A percentile compares a stretch with the other conserved stretches of the same genome.
Evolutionary conservation across 2,888 invertebrate genomes (phyloP).

Genomic region (Copidosoma aretas): DNA sequence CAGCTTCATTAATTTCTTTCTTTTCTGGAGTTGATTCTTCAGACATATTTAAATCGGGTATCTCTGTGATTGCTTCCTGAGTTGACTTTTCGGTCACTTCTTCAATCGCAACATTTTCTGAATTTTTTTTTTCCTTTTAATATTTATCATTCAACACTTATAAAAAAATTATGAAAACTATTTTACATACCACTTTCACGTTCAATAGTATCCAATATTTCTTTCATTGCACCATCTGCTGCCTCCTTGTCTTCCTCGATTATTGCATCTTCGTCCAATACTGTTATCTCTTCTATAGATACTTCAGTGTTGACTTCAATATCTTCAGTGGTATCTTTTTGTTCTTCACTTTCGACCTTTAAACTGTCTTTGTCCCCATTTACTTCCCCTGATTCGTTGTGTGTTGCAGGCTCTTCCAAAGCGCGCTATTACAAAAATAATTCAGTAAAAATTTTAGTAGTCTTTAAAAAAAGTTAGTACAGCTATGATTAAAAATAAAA

Average conservation of each 20-base stretch:
- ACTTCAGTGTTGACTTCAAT: conserved; percentile 1
- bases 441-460: conserved; percentile 2
- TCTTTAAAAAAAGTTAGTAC: background rate
- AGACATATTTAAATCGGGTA: conserved; percentile 75
- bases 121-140: background rate
- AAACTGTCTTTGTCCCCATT: conserved; percentile 41
- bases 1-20: conserved; percentile 59
- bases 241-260: conserved; percentile 35
- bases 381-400: conserved; percentile 19
- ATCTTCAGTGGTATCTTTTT: background rate
- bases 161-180: background rate
- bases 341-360: conserved; percentile 3
- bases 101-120: background rate
- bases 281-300: conserved; percentile 9
- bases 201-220: conserved; percentile 12
- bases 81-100: background rate
- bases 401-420: conserved; percentile 46
- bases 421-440: conserved; percentile 43
- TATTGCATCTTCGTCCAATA: conserved; percentile 39
- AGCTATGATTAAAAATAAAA: background rate
- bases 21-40: conserved; percentile 64
- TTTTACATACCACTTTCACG: conserved; percentile 13
- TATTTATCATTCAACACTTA: background rate
- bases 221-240: conserved; percentile 63
- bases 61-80: background rate